Base-by-base conservation (phyloP, 1,140 invertebrate genomes). In the Papilio helenus region DNA sequence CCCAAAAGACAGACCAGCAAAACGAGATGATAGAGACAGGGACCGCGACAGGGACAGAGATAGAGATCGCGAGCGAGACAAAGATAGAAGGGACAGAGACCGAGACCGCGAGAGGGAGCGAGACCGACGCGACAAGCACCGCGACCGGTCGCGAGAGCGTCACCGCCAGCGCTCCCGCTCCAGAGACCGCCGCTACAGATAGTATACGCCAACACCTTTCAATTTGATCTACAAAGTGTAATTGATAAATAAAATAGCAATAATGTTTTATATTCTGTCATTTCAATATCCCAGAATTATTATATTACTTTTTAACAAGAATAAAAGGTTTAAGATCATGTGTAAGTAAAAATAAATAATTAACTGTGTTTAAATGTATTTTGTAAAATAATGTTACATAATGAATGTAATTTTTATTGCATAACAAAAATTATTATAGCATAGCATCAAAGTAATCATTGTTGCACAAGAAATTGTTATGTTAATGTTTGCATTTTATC, bases 151-250 rank as follows among this genome's bases (percentile, higher is more conserved):
- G 10, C 84, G 88, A 1, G 91, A 92, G 72, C 86, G 91, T 34
- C 86, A 86, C n/a, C 89, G 90, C 5, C 87, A 90, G 49, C 79
- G 91, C 68, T 91, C 89, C 39, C 85, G 93, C 10, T 92, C 92
- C 3, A 88, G 89, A 80, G 92, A 94, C 49, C 88, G 93, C 79
- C 90, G 89, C 80, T 84, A 90, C 81, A 92, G 92, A 94, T 94
- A 92, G 90, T 89, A 81, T 78, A 79, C 72, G 72, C 68, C 44
- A 82, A 80, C 71, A 72, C 81, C 79, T 79, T 42, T 72, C 81
- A 58, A 29, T 76, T 85, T 85, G 81, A 83, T 79, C 87, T 88
- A 84, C 61, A 39, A 82, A 84, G 77, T 86, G 80, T 85, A 81
- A 84, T 86, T 88, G 85, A 86, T 79, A 86, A 89, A 85, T 87